Evolutionary conservation across 2,113 vertebrate species (phyloP), one percentile per base, ranked within the genome.

Genomic region (Oreochromis niloticus): DNA sequence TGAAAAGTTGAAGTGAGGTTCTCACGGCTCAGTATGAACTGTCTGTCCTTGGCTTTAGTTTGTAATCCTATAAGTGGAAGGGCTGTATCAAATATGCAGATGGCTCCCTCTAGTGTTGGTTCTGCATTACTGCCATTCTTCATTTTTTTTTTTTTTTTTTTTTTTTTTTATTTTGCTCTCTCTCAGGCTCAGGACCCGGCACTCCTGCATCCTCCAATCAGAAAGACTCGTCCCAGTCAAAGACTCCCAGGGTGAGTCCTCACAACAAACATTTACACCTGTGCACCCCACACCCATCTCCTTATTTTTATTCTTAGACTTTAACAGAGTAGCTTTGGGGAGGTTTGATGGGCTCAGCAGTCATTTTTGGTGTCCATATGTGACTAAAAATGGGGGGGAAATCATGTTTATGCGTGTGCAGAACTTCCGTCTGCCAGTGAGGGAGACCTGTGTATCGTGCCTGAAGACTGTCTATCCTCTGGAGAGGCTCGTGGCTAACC

Each of bases 401-500:
- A 48, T 50, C 9, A 1, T 32, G 17, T 8, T 34, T 78, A 12
- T 82, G 17, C 34, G 4, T 46, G 46, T 11, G 41, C 80, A 99
- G 98, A 97, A 96, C 88, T 99, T 99, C 91, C 95, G 97, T 55
- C 88, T 95, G 84, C 97, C 98, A 32, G 84, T 92, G 30, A 96
- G 96, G 91, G 99, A 99, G 92, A 97, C 86, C 22, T 99, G 99
- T 2, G 97, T 98, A 81, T 96, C 96, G 10, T 99, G 99, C 94
- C 96, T 95, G 95, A 99, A 99, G 97, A 99, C 98, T 0, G 99
- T 99, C 14, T 99, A 99, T 92, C 97, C 98, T 0, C 97, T 99
- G 97, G 99, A 99, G 79, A 97, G 97, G 68, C 97, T 99, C 82
- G 96, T 99, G 94, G 98, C 99, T 95, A 99, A 99, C 87, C 97